These are phyloP conservation scores for Phrynocephalus forsythii DNA, from an alignment of 2,797 vertebrate genomes.

Conservation along the genomic window DNA sequence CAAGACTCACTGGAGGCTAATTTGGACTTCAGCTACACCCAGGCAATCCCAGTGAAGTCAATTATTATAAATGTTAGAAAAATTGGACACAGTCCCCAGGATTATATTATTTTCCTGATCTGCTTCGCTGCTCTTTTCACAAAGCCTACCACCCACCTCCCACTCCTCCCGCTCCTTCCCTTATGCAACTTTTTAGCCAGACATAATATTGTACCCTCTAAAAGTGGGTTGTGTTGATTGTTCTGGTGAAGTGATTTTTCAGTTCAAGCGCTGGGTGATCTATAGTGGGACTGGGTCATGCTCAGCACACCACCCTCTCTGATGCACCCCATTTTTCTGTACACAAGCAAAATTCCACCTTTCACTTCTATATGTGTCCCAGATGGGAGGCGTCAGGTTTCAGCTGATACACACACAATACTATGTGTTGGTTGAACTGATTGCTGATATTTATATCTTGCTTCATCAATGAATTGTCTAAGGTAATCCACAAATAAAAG, in stretches of 20 bases:
- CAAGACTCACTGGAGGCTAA: conserved; percentile 42
- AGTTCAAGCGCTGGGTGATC: neutral
- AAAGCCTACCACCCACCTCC: conserved; percentile 37
- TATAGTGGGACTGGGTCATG: neutral
- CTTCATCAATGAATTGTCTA: neutral
- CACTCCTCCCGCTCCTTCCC: neutral
- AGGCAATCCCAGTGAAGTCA: conserved; percentile 42
- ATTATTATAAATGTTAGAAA: conserved; percentile 65
- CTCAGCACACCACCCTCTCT: too few species aligned
- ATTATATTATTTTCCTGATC: conserved; percentile 67
- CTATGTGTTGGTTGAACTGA: neutral
- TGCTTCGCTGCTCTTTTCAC: conserved; percentile 34
- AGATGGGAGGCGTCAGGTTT: neutral
- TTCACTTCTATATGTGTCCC: neutral
- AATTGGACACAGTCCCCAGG: conserved; percentile 60
- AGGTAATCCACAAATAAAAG: neutral
- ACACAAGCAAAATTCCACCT: neutral
- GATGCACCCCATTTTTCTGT: neutral
- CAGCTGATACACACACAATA: neutral
- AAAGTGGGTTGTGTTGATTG: conserved; percentile 18
- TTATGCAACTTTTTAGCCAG: conserved; percentile 23
- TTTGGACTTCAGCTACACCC: conserved; percentile 40
- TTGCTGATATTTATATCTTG: neutral
- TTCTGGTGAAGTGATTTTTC: conserved; percentile 1
- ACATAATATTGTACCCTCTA: conserved; percentile 48